These are phyloP conservation scores for Adelognathus sp. DNA, from an alignment of 2,888 invertebrate species.

Conservation along the genomic window DNA sequence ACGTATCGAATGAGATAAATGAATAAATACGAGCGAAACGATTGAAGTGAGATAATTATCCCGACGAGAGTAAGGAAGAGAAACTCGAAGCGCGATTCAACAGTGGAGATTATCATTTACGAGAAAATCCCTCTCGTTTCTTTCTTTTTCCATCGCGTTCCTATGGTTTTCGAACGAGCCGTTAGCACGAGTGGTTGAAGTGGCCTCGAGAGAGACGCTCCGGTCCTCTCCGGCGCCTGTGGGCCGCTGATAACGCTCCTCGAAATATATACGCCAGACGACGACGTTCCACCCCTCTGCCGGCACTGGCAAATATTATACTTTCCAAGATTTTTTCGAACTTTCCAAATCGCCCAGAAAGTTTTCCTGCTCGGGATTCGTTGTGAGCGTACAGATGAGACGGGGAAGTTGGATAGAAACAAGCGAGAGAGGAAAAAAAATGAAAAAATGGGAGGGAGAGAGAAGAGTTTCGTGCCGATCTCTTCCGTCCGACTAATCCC, in stretches of 20 bases:
- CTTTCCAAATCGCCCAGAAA: constrained; percentile 23
- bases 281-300: too few species aligned
- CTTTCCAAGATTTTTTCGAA: constrained; percentile 55
- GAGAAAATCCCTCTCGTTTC: constrained; percentile 23
- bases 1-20: constrained; percentile 1
- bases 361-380: constrained; percentile 38
- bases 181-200: constrained; percentile 44
- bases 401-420: constrained; percentile 26
- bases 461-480: neutral
- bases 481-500: constrained; percentile 23
- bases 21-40: constrained; percentile 13
- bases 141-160: constrained; percentile 1
- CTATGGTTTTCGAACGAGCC: constrained; percentile 3
- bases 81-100: neutral
- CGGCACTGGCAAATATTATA: constrained; percentile 65
- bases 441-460: neutral
- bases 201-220: constrained; percentile 49
- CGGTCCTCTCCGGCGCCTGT: constrained; percentile 47
- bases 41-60: constrained; percentile 12
- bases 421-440: constrained; percentile 2
- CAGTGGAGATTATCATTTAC: constrained; percentile 22
- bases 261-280: constrained; percentile 66
- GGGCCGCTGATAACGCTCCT: constrained; percentile 65
- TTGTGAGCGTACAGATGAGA: constrained; percentile 13
- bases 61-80: too few species aligned